A percentile compares a stretch with the other conserved stretches of the same genome.
Evolutionary conservation across 2,797 vertebrate genomes (phyloP).

Genomic region (Onychomys leucogaster): DNA sequence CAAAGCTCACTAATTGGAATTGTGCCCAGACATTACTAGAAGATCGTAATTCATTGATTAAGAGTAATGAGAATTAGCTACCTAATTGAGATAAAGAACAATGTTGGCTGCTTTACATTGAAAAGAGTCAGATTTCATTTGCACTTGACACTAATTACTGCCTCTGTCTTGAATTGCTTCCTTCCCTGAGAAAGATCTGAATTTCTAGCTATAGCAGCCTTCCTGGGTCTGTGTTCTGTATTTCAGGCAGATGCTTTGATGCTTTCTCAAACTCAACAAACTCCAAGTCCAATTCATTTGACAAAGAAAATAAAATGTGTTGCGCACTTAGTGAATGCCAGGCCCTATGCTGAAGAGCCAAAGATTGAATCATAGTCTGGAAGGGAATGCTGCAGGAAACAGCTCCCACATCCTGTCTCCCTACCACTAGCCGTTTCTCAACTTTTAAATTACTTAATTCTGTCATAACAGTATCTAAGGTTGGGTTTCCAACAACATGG

Average conservation of each 20-base stretch:
- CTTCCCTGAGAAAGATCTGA: slow-evolving; percentile 39
- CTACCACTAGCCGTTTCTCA: not conserved
- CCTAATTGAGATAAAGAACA: slow-evolving; percentile 66
- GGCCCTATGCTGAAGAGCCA: not conserved
- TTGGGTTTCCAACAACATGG: not conserved
- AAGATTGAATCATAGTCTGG: not conserved
- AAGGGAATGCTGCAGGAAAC: not conserved
- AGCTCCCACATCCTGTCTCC: not conserved
- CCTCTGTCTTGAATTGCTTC: slow-evolving; percentile 20
- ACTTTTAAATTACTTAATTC: slow-evolving; percentile 35
- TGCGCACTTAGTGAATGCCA: not conserved
- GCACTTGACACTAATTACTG: slow-evolving; percentile 63
- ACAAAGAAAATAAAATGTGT: slow-evolving; percentile 15
- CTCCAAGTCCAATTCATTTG: slow-evolving; percentile 38
- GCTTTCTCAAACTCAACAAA: not conserved
- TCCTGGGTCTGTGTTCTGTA: not conserved
- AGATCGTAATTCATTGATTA: slow-evolving; percentile 52
- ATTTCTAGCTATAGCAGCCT: not conserved
- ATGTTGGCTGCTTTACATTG: slow-evolving; percentile 11
- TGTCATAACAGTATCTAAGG: not conserved
- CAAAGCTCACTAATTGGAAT: slow-evolving; percentile 68
- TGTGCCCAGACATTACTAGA: slow-evolving; percentile 59
- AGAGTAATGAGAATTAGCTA: slow-evolving; percentile 47
- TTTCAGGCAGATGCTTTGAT: not conserved
- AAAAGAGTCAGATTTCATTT: slow-evolving; percentile 63